Conservation (phyloP, 1,140 invertebrate species). For the Thaumatotibia leucotreta region DNA sequence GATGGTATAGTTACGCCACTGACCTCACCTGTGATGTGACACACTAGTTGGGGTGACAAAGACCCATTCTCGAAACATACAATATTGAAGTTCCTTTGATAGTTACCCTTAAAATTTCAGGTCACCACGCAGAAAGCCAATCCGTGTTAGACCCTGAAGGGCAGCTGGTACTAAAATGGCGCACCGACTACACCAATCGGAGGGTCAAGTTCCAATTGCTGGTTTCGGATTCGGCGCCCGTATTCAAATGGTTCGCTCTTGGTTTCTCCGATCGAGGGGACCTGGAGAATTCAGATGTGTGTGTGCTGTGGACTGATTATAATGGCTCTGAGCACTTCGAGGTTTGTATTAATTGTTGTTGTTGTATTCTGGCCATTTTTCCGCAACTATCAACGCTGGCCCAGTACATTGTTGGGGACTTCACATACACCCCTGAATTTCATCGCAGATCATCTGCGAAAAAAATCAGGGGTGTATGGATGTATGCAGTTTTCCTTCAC, state of each 20-base stretch:
- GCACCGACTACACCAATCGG: slow-evolving; percentile 77
- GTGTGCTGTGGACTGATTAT: slow-evolving; percentile 87
- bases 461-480: too few relatives aligned
- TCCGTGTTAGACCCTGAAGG: slow-evolving; percentile 60
- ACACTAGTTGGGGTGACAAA: not conserved
- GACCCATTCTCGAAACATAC: not conserved
- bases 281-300: slow-evolving; percentile 87
- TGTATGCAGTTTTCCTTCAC: too few relatives aligned
- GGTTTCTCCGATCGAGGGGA: slow-evolving; percentile 96
- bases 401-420: too few relatives aligned
- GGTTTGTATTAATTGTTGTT: slow-evolving; percentile 77
- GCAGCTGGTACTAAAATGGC: slow-evolving; percentile 57
- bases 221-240: slow-evolving; percentile 83
- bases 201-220: slow-evolving; percentile 82
- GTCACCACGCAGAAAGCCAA: slow-evolving; percentile 51
- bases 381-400: too few relatives aligned
- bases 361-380: too few relatives aligned
- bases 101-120: slow-evolving; percentile 22
- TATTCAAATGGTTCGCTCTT: slow-evolving; percentile 86
- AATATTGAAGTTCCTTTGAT: not conserved
- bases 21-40: too few relatives aligned
- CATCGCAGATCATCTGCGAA: too few relatives aligned
- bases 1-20: too few relatives aligned
- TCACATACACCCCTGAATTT: too few relatives aligned
- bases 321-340: slow-evolving; percentile 80